phyloP scores from a whole-genome alignment of 2,888 invertebrate genomes.

The Diploptera punctata region DNA sequence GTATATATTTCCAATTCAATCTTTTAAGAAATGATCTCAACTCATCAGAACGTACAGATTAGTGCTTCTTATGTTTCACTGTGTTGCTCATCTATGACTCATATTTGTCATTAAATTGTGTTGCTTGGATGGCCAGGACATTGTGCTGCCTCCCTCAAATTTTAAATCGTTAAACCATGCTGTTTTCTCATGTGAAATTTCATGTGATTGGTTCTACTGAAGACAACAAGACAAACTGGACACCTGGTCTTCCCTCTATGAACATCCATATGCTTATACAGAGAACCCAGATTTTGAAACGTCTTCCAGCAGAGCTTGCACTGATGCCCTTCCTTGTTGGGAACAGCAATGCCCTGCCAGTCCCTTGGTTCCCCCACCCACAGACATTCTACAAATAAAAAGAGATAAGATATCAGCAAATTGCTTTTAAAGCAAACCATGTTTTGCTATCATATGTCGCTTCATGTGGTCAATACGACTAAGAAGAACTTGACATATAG shows the following conservation, averaged over 20 bases:
- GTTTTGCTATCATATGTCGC: conserved; percentile 37
- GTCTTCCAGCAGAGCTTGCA: conserved; percentile 43
- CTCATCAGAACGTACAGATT: no score
- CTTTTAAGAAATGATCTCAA: no score
- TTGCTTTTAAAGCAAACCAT: conserved; percentile 13
- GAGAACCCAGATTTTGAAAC: conserved; percentile 38
- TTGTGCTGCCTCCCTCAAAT: neutral
- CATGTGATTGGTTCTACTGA: conserved; percentile 38
- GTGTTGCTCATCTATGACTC: conserved; percentile 14
- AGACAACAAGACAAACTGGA: conserved; percentile 37
- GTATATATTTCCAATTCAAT: no score
- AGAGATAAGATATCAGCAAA: neutral
- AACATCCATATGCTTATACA: conserved; percentile 39
- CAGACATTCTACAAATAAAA: conserved; percentile 23
- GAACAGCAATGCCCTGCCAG: conserved; percentile 23
- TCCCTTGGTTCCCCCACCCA: conserved; percentile 22
- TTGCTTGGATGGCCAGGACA: neutral
- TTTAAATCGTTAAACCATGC: conserved; percentile 3
- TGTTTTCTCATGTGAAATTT: conserved; percentile 45
- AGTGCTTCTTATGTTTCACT: neutral
- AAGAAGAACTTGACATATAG: conserved; percentile 46
- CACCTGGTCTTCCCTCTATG: conserved; percentile 41
- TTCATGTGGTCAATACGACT: conserved; percentile 38
- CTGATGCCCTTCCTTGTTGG: conserved; percentile 1
- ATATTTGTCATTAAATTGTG: neutral